Conservation (phyloP, 1,140 invertebrate species). For the Calosoma granatense region DNA sequence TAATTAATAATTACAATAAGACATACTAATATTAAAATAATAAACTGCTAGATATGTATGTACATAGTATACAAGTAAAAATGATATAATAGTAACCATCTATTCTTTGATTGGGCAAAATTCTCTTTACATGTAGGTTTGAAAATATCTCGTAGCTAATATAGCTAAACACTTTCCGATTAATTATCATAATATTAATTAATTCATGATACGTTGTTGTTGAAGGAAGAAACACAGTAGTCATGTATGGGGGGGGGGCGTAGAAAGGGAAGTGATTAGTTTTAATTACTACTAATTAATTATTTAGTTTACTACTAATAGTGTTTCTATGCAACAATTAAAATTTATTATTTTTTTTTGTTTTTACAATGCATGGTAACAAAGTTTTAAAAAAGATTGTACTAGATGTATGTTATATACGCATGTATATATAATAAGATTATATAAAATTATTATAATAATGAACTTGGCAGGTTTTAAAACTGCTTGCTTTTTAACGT, state of each 20-base stretch:
- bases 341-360: background rate
- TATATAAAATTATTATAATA: conserved; percentile 18
- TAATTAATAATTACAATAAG: too few relatives aligned
- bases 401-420: conserved; percentile 21
- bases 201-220: background rate
- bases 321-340: background rate
- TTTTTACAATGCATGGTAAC: conserved; percentile 22
- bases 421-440: conserved; percentile 18
- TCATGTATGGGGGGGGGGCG: too few relatives aligned
- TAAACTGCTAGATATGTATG: background rate
- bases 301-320: background rate
- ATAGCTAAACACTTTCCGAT: conserved; percentile 2
- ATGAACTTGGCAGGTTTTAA: conserved; percentile 19
- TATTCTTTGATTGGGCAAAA: background rate
- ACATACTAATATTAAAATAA: conserved; percentile 1
- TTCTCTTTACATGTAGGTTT: background rate
- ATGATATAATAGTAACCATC: background rate
- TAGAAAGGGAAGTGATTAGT: too few relatives aligned
- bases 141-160: background rate
- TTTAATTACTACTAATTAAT: background rate
- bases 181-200: background rate
- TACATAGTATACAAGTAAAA: conserved; percentile 4
- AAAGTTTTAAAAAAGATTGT: conserved; percentile 28
- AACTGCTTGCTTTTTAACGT: conserved; percentile 14
- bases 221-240: background rate